phyloP scores from a whole-genome alignment of 2,888 invertebrate genomes.

The Spodoptera littoralis region DNA sequence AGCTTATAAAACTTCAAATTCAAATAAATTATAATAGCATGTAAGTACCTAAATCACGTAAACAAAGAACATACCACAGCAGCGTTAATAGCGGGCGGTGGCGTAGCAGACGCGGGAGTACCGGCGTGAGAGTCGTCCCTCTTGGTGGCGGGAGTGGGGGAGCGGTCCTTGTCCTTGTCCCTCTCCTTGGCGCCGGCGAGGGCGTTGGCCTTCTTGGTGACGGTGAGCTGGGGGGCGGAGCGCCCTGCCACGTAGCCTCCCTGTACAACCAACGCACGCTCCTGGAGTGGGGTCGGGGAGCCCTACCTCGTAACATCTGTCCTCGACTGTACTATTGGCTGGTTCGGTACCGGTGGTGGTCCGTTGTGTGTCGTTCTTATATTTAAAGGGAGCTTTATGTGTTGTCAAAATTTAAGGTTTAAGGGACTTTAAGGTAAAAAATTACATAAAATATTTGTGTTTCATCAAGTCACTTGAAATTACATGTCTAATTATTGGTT shows the following conservation, averaged over 20 bases:
- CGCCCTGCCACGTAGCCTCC: slow-evolving; percentile 91
- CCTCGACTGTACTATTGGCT: slow-evolving; percentile 74
- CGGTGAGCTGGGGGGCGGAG: slow-evolving; percentile 90
- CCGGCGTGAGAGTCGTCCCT: slow-evolving; percentile 64
- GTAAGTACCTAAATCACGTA: neutral
- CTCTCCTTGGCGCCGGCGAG: slow-evolving; percentile 90
- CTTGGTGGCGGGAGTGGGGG: slow-evolving; percentile 68
- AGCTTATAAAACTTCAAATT: too few species aligned
- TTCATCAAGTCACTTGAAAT: too few species aligned
- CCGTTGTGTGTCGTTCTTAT: slow-evolving; percentile 17
- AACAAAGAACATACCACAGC: slow-evolving; percentile 54
- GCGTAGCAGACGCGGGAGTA: slow-evolving; percentile 72
- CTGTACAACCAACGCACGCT: slow-evolving; percentile 91
- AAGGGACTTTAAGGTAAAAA: too few species aligned
- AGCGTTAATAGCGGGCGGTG: slow-evolving; percentile 77
- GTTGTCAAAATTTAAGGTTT: too few species aligned
- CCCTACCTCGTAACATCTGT: slow-evolving; percentile 85
- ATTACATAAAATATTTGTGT: too few species aligned
- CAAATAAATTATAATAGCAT: too few species aligned
- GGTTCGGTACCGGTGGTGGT: slow-evolving; percentile 1
- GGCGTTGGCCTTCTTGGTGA: slow-evolving; percentile 93
- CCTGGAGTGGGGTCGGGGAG: slow-evolving; percentile 89
- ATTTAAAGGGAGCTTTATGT: too few species aligned
- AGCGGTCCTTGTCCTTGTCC: slow-evolving; percentile 86
- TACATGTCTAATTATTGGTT: too few species aligned